phyloP scores from a whole-genome alignment of 2,888 invertebrate species.

The Trilocha varians region DNA sequence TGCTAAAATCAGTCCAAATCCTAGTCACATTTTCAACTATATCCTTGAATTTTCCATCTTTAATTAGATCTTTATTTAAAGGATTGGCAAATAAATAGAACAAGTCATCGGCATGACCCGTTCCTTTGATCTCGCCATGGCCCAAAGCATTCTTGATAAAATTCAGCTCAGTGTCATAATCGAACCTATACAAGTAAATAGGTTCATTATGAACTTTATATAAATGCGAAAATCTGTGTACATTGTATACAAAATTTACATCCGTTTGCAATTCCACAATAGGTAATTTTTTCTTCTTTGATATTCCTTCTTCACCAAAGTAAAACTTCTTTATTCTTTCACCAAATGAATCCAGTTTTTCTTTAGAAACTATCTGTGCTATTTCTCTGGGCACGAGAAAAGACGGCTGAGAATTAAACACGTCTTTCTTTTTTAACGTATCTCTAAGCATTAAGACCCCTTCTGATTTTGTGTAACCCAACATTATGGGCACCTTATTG shows the following conservation, averaged over 20 bases:
- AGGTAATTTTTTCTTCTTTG: conserved; percentile 17
- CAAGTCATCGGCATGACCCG: conserved; percentile 33
- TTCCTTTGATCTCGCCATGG: conserved; percentile 23
- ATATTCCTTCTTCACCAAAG: conserved; percentile 24
- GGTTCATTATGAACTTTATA: conserved; percentile 14
- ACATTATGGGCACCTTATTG: conserved; percentile 74
- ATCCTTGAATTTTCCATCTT: conserved; percentile 27
- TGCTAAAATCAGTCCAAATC: conserved; percentile 58
- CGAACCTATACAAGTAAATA: conserved; percentile 29
- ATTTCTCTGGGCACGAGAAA: conserved; percentile 27
- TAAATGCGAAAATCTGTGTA: conserved; percentile 20
- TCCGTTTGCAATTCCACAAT: conserved; percentile 22
- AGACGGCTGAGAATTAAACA: conserved; percentile 24
- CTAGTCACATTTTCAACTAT: conserved; percentile 45
- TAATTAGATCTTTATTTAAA: background rate
- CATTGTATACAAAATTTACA: conserved; percentile 15
- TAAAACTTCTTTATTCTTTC: conserved; percentile 27
- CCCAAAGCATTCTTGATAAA: conserved; percentile 18
- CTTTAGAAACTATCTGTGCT: conserved; percentile 13
- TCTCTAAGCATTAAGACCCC: conserved; percentile 34
- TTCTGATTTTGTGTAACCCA: conserved; percentile 79
- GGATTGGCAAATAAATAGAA: conserved; percentile 28
- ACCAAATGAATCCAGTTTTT: conserved; percentile 20
- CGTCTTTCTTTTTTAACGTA: conserved; percentile 9
- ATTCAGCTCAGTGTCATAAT: conserved; percentile 27